Conservation (phyloP, 2,888 invertebrate species). For the Poecilobothrus nobilitatus region DNA sequence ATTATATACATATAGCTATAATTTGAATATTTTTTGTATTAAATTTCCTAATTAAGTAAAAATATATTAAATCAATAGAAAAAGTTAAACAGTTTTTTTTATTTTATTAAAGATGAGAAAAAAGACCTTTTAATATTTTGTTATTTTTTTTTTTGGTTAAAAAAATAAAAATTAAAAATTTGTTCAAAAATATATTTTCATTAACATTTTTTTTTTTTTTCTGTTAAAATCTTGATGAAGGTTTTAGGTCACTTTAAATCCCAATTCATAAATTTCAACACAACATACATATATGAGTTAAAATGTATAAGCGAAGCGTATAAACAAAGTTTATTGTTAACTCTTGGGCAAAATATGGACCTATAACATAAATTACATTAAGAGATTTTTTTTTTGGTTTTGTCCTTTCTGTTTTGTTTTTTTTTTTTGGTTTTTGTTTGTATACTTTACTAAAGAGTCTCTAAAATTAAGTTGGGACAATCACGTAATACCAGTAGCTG, state of each 20-base stretch:
- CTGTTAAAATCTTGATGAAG: not conserved
- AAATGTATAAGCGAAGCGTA: not conserved
- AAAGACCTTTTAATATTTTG: no score
- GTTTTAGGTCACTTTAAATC: constrained; percentile 1
- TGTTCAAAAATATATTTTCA: not conserved
- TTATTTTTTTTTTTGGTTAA: no score
- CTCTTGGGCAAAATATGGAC: not conserved
- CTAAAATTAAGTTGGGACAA: not conserved
- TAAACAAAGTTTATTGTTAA: not conserved
- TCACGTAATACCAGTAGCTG: not conserved
- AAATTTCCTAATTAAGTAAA: no score
- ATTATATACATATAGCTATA: no score
- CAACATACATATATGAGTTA: not conserved
- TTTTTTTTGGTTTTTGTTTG: not conserved
- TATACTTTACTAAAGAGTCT: not conserved
- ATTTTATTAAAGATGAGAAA: no score
- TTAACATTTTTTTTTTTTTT: not conserved
- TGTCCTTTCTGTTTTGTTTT: not conserved
- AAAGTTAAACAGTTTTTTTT: no score
- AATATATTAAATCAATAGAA: no score
- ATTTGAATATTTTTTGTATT: no score
- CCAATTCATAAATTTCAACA: not conserved
- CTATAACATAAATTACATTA: not conserved
- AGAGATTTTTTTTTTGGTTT: not conserved
- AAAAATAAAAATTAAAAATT: not conserved